Conservation (phyloP, 2,888 invertebrate genomes). For the Tenthredo amoena region DNA sequence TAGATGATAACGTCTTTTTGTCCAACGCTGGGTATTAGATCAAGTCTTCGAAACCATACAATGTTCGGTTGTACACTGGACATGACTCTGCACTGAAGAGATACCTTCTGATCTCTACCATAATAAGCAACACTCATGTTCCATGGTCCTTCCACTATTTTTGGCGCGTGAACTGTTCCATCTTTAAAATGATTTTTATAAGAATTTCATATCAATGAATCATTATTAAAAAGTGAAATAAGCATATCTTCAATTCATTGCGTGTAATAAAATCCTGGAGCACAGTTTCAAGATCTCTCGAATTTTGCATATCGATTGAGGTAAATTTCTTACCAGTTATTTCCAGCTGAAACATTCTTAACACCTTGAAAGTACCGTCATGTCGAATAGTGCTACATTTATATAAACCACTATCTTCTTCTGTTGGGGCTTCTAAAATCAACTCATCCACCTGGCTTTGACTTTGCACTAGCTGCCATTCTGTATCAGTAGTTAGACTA, state of each 20-base stretch:
- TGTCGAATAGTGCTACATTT: slow-evolving; percentile 52
- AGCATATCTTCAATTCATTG: not conserved
- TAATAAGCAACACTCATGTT: slow-evolving; percentile 49
- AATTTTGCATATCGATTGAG: not conserved
- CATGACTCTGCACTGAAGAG: slow-evolving; percentile 49
- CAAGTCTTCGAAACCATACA: slow-evolving; percentile 52
- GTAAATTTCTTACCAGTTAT: slow-evolving; percentile 46
- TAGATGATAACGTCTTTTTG: slow-evolving; percentile 48
- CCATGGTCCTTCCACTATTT: slow-evolving; percentile 52
- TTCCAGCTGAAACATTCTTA: slow-evolving; percentile 53
- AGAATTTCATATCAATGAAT: not conserved
- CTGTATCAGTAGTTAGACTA: slow-evolving; percentile 49
- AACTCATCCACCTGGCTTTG: slow-evolving; percentile 51
- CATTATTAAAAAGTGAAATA: not conserved
- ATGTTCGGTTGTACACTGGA: slow-evolving; percentile 50
- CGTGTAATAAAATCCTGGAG: not conserved
- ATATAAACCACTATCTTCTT: slow-evolving; percentile 50
- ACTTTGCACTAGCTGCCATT: slow-evolving; percentile 53
- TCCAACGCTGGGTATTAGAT: not conserved
- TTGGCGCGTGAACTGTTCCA: slow-evolving; percentile 50
- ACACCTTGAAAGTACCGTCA: slow-evolving; percentile 51
- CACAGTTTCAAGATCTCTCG: not conserved
- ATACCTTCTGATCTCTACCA: slow-evolving; percentile 50
- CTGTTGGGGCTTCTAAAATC: slow-evolving; percentile 39
- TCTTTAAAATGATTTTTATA: slow-evolving; percentile 31